phyloP scores from a whole-genome alignment of 2,888 invertebrate species.

The Hemicrepidius hirtus region DNA sequence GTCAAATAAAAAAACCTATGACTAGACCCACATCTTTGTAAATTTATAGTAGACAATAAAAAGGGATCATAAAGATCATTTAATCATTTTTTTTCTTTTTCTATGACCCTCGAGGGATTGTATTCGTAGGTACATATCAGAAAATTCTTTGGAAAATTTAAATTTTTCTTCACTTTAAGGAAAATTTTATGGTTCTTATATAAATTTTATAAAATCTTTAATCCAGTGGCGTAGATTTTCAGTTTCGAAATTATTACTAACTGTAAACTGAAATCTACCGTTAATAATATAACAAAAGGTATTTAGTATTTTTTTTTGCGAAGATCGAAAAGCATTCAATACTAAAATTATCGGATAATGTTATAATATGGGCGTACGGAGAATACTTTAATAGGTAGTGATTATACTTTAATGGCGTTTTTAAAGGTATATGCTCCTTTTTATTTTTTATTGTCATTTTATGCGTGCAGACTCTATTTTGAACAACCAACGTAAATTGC shows the following conservation, averaged over 20 bases:
- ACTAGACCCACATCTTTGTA: slow-evolving; percentile 30
- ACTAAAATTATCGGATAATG: slow-evolving; percentile 6
- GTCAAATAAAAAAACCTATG: slow-evolving; percentile 38
- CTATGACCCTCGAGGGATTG: background rate
- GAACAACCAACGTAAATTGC: slow-evolving; percentile 11
- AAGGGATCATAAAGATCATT: slow-evolving; percentile 19
- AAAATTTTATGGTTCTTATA: no score
- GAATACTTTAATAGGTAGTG: background rate
- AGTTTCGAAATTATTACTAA: background rate
- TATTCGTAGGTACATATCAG: no score
- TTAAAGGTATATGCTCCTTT: slow-evolving; percentile 4
- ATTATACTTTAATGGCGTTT: slow-evolving; percentile 11
- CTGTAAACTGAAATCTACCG: slow-evolving; percentile 6
- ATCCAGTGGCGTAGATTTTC: no score
- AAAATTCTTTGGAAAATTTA: no score
- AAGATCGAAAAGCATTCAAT: background rate
- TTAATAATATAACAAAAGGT: slow-evolving; percentile 1
- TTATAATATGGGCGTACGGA: slow-evolving; percentile 7
- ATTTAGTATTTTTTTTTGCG: slow-evolving; percentile 8
- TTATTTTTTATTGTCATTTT: slow-evolving; percentile 29
- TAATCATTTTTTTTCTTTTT: slow-evolving; percentile 14
- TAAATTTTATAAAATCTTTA: no score
- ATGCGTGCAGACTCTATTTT: slow-evolving; percentile 23
- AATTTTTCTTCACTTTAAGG: no score
- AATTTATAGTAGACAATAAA: slow-evolving; percentile 33